Percentiles rank a stretch among this genome's conserved stretches.
Conservation (phyloP, 2,888 invertebrate genomes). For the Drosophila aldrichi region DNA sequence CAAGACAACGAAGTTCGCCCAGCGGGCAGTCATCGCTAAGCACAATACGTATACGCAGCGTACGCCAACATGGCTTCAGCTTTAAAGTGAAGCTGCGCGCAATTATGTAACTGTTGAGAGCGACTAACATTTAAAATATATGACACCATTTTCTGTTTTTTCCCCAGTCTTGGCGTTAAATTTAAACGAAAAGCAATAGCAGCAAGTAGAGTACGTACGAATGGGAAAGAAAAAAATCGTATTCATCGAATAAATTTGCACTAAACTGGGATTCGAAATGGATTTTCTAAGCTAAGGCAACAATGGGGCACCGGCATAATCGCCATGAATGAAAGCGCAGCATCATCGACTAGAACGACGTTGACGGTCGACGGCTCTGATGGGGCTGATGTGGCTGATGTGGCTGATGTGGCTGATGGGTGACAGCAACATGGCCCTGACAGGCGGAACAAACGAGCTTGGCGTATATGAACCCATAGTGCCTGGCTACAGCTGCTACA, state of each 20-base stretch:
- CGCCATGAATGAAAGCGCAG: slow-evolving; percentile 78
- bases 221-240: slow-evolving; percentile 29
- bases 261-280: slow-evolving; percentile 80
- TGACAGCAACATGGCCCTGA: slow-evolving; percentile 65
- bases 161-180: slow-evolving; percentile 60
- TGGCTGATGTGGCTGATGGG: slow-evolving; percentile 44
- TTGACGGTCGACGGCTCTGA: slow-evolving; percentile 26
- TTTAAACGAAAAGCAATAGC: slow-evolving; percentile 59
- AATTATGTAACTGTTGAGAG: slow-evolving; percentile 62
- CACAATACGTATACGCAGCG: slow-evolving; percentile 72
- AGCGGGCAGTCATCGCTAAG: slow-evolving; percentile 34
- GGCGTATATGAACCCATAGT: slow-evolving; percentile 53
- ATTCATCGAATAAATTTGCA: slow-evolving; percentile 77
- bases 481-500: slow-evolving; percentile 38
- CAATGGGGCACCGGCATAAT: slow-evolving; percentile 73
- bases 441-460: slow-evolving; percentile 77
- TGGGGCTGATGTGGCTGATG: slow-evolving; percentile 34
- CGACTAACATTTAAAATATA: slow-evolving; percentile 20
- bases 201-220: slow-evolving; percentile 7
- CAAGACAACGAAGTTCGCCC: slow-evolving; percentile 45
- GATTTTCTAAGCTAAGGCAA: slow-evolving; percentile 74
- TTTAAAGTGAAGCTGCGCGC: slow-evolving; percentile 56
- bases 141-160: slow-evolving; percentile 12
- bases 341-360: slow-evolving; percentile 63
- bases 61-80: slow-evolving; percentile 32